Evolutionary conservation across 2,797 vertebrate genomes (phyloP), one percentile per base, ranked within the genome.

Genomic region (Mus caroli): DNA sequence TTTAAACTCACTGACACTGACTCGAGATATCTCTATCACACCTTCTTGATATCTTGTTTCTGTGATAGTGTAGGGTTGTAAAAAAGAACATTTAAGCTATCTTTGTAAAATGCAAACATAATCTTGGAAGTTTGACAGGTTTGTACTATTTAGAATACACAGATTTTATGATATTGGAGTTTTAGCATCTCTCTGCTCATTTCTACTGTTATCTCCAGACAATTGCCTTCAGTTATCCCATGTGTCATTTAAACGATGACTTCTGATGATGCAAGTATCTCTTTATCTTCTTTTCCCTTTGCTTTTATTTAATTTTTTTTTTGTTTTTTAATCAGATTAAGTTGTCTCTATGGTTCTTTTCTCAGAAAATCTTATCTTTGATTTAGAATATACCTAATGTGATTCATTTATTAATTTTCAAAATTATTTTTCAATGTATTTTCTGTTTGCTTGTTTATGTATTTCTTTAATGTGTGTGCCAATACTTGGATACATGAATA

Each of bases 201-300:
- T 67, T 8, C 71, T 62, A n/a, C 0, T 43, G 7, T 46, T 17
- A 20, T 87, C 6, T 86, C 17, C n/a, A 75, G 3, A 82, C 22
- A 73, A 12, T 71, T 4, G 7, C 50, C 22, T 43, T 52, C 54
- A 43, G 34, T 4, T 0, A 43, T 60, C 1, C 2, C 3, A 0
- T 26, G 14, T 7, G 3, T 3, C 19, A 69, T 90, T 73, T 10
- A 62, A 69, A 54, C 56, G 52, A 64, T n/a, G n/a, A 40, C 24
- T 64, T 28, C 3, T 3, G 37, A 5, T 40, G 77, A 56, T 31
- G 1, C 1, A 64, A 76, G 31, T 9, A 8, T 52, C 22, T 60
- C 3, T 46, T 80, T 64, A 40, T 43, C 64, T 60, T 76, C 2
- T 50, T 77, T 64, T 90, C 17, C 12, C 9, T 22, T 89, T 69